Percentiles rank a stretch among this genome's conserved stretches.
These are phyloP conservation scores for Graphium colonna DNA, from an alignment of 2,888 invertebrate species.

Conservation along the genomic window DNA sequence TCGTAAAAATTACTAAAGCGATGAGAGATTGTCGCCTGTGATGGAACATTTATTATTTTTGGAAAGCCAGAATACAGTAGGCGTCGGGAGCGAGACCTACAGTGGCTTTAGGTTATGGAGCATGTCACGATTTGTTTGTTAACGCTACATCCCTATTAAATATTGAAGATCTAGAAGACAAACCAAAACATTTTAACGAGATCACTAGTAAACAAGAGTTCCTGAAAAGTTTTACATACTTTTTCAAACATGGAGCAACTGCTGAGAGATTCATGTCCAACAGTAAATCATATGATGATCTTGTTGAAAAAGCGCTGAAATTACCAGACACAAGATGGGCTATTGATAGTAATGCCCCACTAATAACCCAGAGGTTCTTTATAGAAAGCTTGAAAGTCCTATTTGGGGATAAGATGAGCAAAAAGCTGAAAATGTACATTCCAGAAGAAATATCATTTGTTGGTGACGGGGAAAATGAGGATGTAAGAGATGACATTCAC, in stretches of 20 bases:
- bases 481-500: conserved; percentile 86
- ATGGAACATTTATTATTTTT: conserved; percentile 64
- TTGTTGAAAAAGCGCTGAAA: conserved; percentile 82
- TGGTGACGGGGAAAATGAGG: conserved; percentile 81
- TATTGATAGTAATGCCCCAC: conserved; percentile 91
- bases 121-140: conserved; percentile 88
- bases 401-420: conserved; percentile 86
- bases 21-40: conserved; percentile 61
- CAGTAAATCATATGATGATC: conserved; percentile 83
- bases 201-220: conserved; percentile 83
- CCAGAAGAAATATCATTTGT: conserved; percentile 81
- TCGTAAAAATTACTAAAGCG: conserved; percentile 54
- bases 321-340: conserved; percentile 81
- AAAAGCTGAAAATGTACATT: conserved; percentile 79
- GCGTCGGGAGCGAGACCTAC: conserved; percentile 74
- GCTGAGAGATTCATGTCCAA: conserved; percentile 90
- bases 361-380: conserved; percentile 88
- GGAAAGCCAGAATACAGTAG: conserved; percentile 63
- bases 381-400: conserved; percentile 88
- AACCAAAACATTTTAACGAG: conserved; percentile 84
- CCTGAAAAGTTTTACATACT: conserved; percentile 87
- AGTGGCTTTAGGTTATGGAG: conserved; percentile 91
- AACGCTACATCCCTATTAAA: conserved; percentile 84
- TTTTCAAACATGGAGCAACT: conserved; percentile 91
- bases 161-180: conserved; percentile 73